Conservation (phyloP, 2,113 vertebrate genomes). For the Myodes glareolus region DNA sequence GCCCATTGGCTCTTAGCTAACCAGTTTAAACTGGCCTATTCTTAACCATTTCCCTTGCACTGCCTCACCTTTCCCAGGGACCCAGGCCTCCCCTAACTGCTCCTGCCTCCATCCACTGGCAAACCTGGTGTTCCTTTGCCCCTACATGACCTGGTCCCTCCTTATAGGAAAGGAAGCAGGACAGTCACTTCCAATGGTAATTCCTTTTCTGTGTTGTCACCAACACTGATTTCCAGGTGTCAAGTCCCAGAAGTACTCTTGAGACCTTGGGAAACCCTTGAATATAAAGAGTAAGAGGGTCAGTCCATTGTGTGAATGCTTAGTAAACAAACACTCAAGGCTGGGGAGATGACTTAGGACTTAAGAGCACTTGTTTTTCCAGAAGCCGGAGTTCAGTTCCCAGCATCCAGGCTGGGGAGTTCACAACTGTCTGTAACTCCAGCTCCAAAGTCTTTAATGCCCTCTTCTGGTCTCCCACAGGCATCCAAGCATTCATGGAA, state of each 20-base stretch:
- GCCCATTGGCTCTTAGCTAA: background rate
- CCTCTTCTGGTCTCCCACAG: background rate
- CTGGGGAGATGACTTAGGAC: too few relatives aligned
- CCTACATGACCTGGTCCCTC: background rate
- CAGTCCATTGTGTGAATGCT: background rate
- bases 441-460: background rate
- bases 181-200: rapidly evolving
- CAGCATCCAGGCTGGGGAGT: background rate
- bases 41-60: too few relatives aligned
- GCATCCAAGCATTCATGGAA: background rate
- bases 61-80: background rate
- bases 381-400: background rate
- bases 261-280: background rate
- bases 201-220: background rate
- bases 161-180: background rate
- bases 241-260: background rate
- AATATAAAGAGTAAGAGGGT: background rate
- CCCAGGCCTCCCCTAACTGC: background rate
- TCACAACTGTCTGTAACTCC: background rate
- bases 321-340: background rate
- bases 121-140: too few relatives aligned
- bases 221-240: background rate
- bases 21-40: background rate
- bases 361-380: background rate
- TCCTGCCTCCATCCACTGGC: background rate